Evolutionary conservation across 2,113 vertebrate species (phyloP).

Genomic region (Psittacara wagleri): DNA sequence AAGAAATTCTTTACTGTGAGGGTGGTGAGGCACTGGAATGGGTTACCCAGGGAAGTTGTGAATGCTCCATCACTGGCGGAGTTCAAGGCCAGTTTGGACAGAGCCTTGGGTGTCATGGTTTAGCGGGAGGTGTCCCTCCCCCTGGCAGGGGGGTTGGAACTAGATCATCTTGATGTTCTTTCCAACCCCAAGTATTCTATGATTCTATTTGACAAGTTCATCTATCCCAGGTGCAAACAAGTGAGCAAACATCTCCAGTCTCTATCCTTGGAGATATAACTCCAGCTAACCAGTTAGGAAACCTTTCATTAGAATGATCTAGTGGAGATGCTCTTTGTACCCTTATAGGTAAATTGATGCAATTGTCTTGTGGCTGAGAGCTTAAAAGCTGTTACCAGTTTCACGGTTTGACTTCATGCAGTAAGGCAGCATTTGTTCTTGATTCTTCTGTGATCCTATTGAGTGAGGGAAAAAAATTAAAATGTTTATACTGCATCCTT

Average conservation of each 20-base stretch:
- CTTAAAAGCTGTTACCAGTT: not conserved
- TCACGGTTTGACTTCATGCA: not conserved
- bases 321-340: not conserved
- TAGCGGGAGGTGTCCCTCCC: too few relatives aligned
- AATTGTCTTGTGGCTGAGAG: not conserved
- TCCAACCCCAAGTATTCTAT: too few relatives aligned
- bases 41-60: too few relatives aligned
- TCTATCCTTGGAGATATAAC: not conserved
- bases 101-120: too few relatives aligned
- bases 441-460: not conserved
- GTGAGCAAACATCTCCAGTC: not conserved
- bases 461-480: not conserved
- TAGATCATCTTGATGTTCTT: too few relatives aligned
- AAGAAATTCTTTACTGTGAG: too few relatives aligned
- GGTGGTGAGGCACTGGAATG: too few relatives aligned
- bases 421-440: not conserved
- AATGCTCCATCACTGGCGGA: too few relatives aligned
- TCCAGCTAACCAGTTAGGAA: not conserved
- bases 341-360: not conserved
- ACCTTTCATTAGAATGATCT: not conserved
- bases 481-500: accelerated
- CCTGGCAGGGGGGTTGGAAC: too few relatives aligned
- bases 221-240: accelerated
- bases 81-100: too few relatives aligned
- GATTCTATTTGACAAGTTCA: not conserved